Conservation (phyloP, 2,888 invertebrate species). For the Andrena fulva region DNA sequence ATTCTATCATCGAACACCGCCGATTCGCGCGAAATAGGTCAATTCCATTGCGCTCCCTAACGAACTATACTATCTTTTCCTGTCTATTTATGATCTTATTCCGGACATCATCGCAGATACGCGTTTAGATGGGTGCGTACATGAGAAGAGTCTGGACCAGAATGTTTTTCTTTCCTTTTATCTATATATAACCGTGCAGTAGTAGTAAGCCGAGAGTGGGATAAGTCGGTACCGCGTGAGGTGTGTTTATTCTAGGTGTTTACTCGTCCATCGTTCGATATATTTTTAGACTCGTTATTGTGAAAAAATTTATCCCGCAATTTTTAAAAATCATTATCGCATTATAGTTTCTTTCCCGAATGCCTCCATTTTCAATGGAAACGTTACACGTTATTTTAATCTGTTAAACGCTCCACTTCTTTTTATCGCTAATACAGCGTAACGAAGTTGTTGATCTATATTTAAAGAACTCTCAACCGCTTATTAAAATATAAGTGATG, state of each 20-base stretch:
- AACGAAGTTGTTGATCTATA: constrained; percentile 19
- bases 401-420: not conserved
- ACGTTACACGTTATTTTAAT: not conserved
- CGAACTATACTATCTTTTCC: constrained; percentile 33
- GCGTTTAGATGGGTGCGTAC: constrained; percentile 61
- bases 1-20: constrained; percentile 47
- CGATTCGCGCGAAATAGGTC: constrained; percentile 48
- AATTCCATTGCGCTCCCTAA: constrained; percentile 40
- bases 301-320: constrained; percentile 40
- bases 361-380: not conserved
- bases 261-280: constrained; percentile 48
- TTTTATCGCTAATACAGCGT: constrained; percentile 11
- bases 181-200: constrained; percentile 55
- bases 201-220: constrained; percentile 49
- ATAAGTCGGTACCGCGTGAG: constrained; percentile 47
- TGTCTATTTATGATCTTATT: constrained; percentile 54
- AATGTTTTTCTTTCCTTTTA: constrained; percentile 59
- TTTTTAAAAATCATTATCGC: constrained; percentile 20
- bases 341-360: not conserved
- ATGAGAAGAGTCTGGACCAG: constrained; percentile 44
- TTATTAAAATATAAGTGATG: constrained; percentile 25
- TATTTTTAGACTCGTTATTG: constrained; percentile 55
- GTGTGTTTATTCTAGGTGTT: constrained; percentile 54
- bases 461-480: constrained; percentile 10
- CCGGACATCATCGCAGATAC: constrained; percentile 48